Base-by-base conservation (phyloP, 2,797 vertebrate genomes). In the Microtus agrestis region DNA sequence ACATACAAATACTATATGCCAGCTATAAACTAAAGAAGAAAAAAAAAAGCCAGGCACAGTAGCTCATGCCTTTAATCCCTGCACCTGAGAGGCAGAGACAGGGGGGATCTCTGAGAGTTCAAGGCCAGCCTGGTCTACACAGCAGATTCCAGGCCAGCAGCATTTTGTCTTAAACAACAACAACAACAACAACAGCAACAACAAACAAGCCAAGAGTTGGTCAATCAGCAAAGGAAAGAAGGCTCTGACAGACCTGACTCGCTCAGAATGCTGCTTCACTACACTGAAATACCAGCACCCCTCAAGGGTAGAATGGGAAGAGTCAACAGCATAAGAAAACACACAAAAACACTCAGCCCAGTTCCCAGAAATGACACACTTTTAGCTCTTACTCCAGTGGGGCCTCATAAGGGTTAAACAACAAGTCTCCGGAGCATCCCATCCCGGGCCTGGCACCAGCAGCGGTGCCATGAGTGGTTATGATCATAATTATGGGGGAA, bases 321-420 rank as follows among this genome's bases (percentile, higher is more conserved):
- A 94, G 51, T 89, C 46, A 23, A 23, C 59, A 85, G 78, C 90
- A n/a, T 77, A 29, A 90, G 78, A 86, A 94, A 87, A 86, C 1
- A n/a, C 82, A 91, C 74, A 91, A 8, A 79, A 84, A 74, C n/a
- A 21, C 95, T 93, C 91, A 84, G 65, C 34, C 56, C 34, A 37
- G 56, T 76, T 21, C 54, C 81, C 87, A 23, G 25, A 82, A n/a
- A 51, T 37, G 74, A 48, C 51, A 80, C 51, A n/a, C 56, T 74
- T 90, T 76, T 51, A 79, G 76, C 56, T 2, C 46, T 31, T 4
- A 13, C 37, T 80, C 74, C 6, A 0, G 0, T 51, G 34, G 14
- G 12, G 87, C 81, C 71, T 81, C 85, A 54, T 13, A 81, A 87
- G 10, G 65, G 87, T 6, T 69, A 71, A 87, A 93, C 51, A 25